Conservation (phyloP, 2,888 invertebrate genomes). For the Caenorhabditis angaria region DNA sequence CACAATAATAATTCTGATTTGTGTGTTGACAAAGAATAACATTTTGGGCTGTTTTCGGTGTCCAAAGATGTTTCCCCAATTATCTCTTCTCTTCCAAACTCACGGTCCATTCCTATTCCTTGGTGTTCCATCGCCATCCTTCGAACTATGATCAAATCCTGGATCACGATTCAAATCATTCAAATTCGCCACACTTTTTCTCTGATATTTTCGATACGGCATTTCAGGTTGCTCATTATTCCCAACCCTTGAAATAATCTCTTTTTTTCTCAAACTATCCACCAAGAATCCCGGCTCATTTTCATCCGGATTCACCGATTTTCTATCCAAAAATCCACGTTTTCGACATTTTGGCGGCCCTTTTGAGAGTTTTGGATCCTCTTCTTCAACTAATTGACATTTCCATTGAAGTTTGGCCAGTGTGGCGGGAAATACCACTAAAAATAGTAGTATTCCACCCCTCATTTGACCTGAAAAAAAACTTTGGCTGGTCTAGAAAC, state of each 20-base stretch:
- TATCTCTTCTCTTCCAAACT: slow-evolving; percentile 19
- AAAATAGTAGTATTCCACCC: slow-evolving; percentile 13
- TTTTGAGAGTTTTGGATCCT: slow-evolving; percentile 9
- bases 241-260: slow-evolving; percentile 16
- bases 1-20: too few species aligned
- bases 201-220: slow-evolving; percentile 23
- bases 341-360: slow-evolving; percentile 11
- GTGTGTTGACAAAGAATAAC: slow-evolving; percentile 12
- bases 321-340: background rate
- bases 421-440: slow-evolving; percentile 15
- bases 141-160: slow-evolving; percentile 7
- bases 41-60: background rate
- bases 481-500: too few species aligned
- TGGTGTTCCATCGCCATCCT: slow-evolving; percentile 1
- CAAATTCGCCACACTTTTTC: slow-evolving; percentile 20
- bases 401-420: slow-evolving; percentile 33
- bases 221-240: slow-evolving; percentile 9
- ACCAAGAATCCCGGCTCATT: slow-evolving; percentile 6
- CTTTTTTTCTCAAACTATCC: slow-evolving; percentile 11
- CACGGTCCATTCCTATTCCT: slow-evolving; percentile 24
- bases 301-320: background rate
- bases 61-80: background rate
- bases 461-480: too few species aligned
- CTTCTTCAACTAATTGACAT: slow-evolving; percentile 28
- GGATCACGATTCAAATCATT: slow-evolving; percentile 11